phyloP scores from a whole-genome alignment of 1,140 invertebrate species.

The Drosophila tsacasi region DNA sequence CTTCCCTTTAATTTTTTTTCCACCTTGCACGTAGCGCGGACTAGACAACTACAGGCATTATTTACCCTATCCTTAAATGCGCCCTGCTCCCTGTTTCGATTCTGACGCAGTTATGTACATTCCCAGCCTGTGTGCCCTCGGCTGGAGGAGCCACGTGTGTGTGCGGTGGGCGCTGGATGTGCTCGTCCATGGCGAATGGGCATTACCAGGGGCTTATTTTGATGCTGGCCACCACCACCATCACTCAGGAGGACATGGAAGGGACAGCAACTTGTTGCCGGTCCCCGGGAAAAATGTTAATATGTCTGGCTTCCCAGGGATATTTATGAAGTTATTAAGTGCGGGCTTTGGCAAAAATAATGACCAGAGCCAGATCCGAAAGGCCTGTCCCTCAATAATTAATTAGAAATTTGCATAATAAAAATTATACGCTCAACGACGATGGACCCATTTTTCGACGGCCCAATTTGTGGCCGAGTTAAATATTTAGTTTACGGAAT shows the following conservation, averaged over 20 bases:
- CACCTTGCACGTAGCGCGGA: constrained; percentile 2
- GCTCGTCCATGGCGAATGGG: constrained; percentile 47
- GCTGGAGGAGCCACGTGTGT: constrained; percentile 34
- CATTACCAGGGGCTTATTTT: constrained; percentile 62
- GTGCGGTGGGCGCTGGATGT: constrained; percentile 35
- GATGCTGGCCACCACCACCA: constrained; percentile 27
- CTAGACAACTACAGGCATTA: constrained; percentile 43
- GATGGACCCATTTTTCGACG: constrained; percentile 24
- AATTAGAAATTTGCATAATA: constrained; percentile 68
- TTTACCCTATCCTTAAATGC: constrained; percentile 68
- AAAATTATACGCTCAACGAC: constrained; percentile 30
- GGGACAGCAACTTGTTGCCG: constrained; percentile 66
- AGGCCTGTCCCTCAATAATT: constrained; percentile 53
- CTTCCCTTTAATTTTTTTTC: constrained; percentile 12
- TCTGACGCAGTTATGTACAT: constrained; percentile 61
- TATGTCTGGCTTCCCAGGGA: constrained; percentile 39
- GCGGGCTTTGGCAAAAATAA: constrained; percentile 43
- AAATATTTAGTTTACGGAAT: constrained; percentile 70
- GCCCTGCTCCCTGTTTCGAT: constrained; percentile 16
- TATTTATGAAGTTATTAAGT: constrained; percentile 73
- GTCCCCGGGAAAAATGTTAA: constrained; percentile 65
- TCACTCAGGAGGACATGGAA: neutral
- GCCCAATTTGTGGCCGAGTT: constrained; percentile 59
- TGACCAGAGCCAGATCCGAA: constrained; percentile 29
- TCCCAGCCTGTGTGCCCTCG: constrained; percentile 50